A percentile compares a stretch with the other conserved stretches of the same genome.
Evolutionary conservation across 1,140 invertebrate species (phyloP).

Genomic region (Microplitis demolitor): DNA sequence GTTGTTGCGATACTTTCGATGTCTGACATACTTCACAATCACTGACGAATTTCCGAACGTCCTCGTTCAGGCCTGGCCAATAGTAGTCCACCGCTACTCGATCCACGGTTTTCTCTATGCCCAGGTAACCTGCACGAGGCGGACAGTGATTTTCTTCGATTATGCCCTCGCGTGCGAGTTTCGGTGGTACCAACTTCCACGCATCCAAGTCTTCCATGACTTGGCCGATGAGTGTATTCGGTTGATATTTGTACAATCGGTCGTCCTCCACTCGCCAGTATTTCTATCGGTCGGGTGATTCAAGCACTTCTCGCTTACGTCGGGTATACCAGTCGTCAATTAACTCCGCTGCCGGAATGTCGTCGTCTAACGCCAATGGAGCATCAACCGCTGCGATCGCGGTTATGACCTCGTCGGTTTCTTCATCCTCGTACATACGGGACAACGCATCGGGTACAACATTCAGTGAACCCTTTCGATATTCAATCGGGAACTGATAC

Average conservation of each 20-base stretch:
- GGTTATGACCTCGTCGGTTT: background rate
- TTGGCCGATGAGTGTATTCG: background rate
- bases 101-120: slow-evolving; percentile 33
- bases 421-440: slow-evolving; percentile 19
- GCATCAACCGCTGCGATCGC: too few species aligned
- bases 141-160: slow-evolving; percentile 31
- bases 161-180: background rate
- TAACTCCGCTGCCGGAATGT: too few species aligned
- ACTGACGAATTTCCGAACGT: slow-evolving; percentile 22
- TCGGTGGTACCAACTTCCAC: slow-evolving; percentile 20
- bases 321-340: too few species aligned
- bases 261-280: background rate
- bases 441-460: slow-evolving; percentile 37
- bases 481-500: slow-evolving; percentile 27
- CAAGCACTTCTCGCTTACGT: too few species aligned
- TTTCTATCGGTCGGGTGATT: background rate
- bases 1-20: slow-evolving; percentile 41
- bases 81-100: slow-evolving; percentile 24
- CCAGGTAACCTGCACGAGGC: slow-evolving; percentile 16
- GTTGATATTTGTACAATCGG: background rate
- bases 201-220: background rate
- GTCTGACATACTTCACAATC: slow-evolving; percentile 37
- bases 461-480: slow-evolving; percentile 28
- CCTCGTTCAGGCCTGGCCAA: background rate
- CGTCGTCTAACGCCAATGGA: too few species aligned